Conservation (phyloP, 2,888 invertebrate genomes). For the Hermaeophaga mercurialis region DNA sequence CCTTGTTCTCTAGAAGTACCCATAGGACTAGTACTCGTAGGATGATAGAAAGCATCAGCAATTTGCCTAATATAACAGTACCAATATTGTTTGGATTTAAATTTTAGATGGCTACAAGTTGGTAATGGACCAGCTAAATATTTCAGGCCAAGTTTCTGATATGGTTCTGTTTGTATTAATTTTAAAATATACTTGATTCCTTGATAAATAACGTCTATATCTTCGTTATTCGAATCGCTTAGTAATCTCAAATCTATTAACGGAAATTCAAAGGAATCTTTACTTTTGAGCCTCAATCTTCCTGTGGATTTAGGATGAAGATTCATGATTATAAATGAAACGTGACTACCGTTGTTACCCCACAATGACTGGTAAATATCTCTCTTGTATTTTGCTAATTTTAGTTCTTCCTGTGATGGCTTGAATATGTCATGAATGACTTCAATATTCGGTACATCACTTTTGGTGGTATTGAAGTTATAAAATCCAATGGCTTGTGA, state of each 20-base stretch:
- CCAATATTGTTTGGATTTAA: conserved; percentile 71
- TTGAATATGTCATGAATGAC: background rate
- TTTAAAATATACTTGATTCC: conserved; percentile 55
- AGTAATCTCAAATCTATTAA: conserved; percentile 71
- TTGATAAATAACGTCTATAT: conserved; percentile 61
- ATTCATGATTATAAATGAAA: conserved; percentile 30
- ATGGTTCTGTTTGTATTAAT: conserved; percentile 60
- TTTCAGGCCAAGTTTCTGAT: conserved; percentile 59
- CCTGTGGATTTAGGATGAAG: conserved; percentile 60
- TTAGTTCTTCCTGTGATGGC: conserved; percentile 1
- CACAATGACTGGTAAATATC: conserved; percentile 52
- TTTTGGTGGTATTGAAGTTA: background rate
- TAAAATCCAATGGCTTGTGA: conserved; percentile 17
- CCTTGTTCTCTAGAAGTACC: conserved; percentile 63
- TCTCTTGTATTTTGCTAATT: conserved; percentile 30
- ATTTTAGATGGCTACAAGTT: conserved; percentile 60
- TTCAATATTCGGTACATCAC: conserved; percentile 12
- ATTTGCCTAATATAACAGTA: conserved; percentile 62
- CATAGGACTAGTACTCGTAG: conserved; percentile 72
- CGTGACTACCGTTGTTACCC: conserved; percentile 44
- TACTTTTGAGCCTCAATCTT: conserved; percentile 59
- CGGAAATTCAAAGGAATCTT: conserved; percentile 54
- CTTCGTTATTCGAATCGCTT: conserved; percentile 55
- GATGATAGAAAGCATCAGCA: conserved; percentile 61
- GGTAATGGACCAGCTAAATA: conserved; percentile 39